Percentiles rank a stretch among this genome's conserved stretches.
phyloP scores from a whole-genome alignment of 1,140 invertebrate species.

The Polypedilum pembai region DNA sequence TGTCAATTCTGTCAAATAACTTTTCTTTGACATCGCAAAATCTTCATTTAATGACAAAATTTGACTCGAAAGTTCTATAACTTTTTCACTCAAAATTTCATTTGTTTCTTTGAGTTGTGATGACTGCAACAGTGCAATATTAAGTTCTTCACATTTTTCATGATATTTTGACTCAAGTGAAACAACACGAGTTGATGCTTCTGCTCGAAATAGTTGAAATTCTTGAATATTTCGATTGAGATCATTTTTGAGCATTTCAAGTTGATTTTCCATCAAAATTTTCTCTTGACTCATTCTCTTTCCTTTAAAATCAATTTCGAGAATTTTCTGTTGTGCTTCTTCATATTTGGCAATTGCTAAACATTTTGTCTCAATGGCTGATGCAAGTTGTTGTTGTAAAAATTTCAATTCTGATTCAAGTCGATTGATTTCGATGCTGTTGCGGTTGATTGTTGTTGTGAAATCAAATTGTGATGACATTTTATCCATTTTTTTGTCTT shows the following conservation, averaged over 20 bases:
- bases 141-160: conserved; percentile 70
- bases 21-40: conserved; percentile 70
- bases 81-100: conserved; percentile 57
- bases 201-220: conserved; percentile 63
- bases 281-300: conserved; percentile 75
- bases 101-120: conserved; percentile 57
- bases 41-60: conserved; percentile 65
- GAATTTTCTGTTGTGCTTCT: conserved; percentile 69
- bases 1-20: conserved; percentile 73
- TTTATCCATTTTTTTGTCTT: no score
- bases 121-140: conserved; percentile 55
- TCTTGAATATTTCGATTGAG: conserved; percentile 66
- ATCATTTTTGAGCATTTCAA: conserved; percentile 65
- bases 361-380: conserved; percentile 67
- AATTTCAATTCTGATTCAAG: conserved; percentile 54
- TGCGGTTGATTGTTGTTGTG: no score
- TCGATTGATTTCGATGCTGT: conserved; percentile 53
- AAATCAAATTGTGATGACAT: no score
- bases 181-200: conserved; percentile 62
- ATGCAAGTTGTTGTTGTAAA: conserved; percentile 56
- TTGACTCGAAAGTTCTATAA: conserved; percentile 65
- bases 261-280: conserved; percentile 63
- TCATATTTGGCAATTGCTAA: conserved; percentile 72
- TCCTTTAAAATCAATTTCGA: conserved; percentile 70
- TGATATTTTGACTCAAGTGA: conserved; percentile 67